Percentiles rank a stretch among this genome's conserved stretches.
phyloP scores from a whole-genome alignment of 2,888 invertebrate species.

The Drosophila parthenogenetica region DNA sequence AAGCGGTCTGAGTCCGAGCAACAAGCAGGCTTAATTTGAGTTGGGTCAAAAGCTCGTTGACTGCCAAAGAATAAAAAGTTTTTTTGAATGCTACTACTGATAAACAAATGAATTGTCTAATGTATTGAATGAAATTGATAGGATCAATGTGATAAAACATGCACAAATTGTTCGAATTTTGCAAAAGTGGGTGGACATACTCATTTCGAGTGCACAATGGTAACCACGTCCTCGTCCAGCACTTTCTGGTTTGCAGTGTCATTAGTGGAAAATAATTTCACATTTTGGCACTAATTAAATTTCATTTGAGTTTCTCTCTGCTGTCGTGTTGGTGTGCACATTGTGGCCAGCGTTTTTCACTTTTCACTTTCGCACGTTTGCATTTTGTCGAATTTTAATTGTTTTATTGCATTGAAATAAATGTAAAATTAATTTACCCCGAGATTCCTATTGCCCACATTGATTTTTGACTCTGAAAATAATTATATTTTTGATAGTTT shows the following conservation, averaged over 20 bases:
- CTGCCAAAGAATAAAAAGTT: slow-evolving; percentile 50
- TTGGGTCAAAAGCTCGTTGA: slow-evolving; percentile 40
- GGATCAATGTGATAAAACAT: slow-evolving; percentile 14
- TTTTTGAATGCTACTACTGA: slow-evolving; percentile 35
- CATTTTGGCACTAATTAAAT: slow-evolving; percentile 71
- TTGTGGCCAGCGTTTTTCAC: slow-evolving; percentile 40
- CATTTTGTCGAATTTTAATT: slow-evolving; percentile 60
- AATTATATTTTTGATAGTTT: not conserved
- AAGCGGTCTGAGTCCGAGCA: slow-evolving; percentile 50
- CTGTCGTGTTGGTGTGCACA: slow-evolving; percentile 13
- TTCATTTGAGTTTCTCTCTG: slow-evolving; percentile 54
- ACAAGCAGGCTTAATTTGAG: slow-evolving; percentile 63
- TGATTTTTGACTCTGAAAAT: not conserved
- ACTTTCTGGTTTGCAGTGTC: slow-evolving; percentile 43
- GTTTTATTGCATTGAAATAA: slow-evolving; percentile 54
- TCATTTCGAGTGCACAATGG: slow-evolving; percentile 29
- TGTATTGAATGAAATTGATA: slow-evolving; percentile 58
- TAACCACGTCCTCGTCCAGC: slow-evolving; percentile 10
- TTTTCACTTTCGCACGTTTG: slow-evolving; percentile 30
- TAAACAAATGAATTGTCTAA: slow-evolving; percentile 60
- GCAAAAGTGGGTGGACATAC: slow-evolving; percentile 2
- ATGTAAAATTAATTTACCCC: slow-evolving; percentile 54
- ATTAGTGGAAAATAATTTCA: slow-evolving; percentile 62
- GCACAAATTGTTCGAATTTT: slow-evolving; percentile 2
- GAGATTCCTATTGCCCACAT: not conserved